Conservation (phyloP, 2,113 vertebrate genomes). For the Chaetorhynchus papuensis region DNA sequence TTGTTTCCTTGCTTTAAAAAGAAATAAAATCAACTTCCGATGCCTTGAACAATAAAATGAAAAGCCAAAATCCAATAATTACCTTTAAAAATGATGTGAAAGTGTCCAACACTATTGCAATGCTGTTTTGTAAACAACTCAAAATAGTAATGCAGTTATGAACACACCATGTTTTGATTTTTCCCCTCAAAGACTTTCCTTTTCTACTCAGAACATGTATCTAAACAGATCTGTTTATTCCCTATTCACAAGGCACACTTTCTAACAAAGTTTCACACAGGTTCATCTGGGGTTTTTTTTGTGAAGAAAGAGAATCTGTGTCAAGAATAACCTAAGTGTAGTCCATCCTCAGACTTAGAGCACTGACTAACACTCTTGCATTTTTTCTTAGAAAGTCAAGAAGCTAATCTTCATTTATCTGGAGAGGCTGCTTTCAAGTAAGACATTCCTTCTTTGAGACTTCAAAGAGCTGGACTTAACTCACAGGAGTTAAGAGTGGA, state of each 20-base stretch:
- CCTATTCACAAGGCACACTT: neutral
- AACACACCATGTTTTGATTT: neutral
- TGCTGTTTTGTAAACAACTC: neutral
- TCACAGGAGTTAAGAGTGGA: neutral
- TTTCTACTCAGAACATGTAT: neutral
- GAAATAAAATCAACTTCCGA: neutral
- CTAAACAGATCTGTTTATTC: neutral
- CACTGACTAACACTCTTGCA: neutral
- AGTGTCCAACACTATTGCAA: neutral
- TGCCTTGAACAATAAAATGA: neutral
- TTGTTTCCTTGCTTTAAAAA: neutral
- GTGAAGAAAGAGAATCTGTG: neutral
- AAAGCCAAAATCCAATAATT: neutral
- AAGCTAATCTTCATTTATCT: neutral
- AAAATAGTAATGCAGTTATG: neutral
- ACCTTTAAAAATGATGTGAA: neutral
- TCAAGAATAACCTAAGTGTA: neutral
- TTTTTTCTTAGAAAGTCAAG: neutral
- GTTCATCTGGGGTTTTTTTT: neutral
- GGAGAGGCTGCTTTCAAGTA: neutral
- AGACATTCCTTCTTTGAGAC: neutral
- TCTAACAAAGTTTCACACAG: neutral
- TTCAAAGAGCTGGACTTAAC: neutral
- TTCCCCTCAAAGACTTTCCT: neutral
- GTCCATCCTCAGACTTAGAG: accelerated